Evolutionary conservation across 2,888 invertebrate species (phyloP), one percentile per base, ranked within the genome.

Genomic region (Ceraclea dissimilis): DNA sequence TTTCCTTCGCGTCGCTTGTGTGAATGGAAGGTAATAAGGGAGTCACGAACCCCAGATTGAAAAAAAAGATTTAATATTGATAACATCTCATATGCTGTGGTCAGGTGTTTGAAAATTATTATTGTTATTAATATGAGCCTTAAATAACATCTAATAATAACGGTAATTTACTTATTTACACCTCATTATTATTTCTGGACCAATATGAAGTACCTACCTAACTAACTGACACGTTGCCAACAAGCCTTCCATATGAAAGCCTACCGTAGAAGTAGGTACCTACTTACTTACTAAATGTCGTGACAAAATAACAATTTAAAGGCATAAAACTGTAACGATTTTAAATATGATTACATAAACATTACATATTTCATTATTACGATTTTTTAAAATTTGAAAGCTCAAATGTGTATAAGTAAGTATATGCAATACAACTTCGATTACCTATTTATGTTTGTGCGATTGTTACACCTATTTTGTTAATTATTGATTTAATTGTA

Each of bases 161-260:
- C n/a, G 39, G 39, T 39, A 39, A 39, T 39, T 39, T 39, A 39
- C 39, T 39, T 39, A 39, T 39, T 39, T 39, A 39, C 39, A 39
- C 39, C 39, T 39, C 39, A 13, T 39, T 39, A 39, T 39, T 39
- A 39, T 39, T 39, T 39, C 39, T 39, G 13, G 39, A 13, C 39
- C 16, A 13, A 13, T 39, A 39, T 39, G 4, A n/a, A 13, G 39
- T n/a, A 16, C 2, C 39, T 39, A 13, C 4, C 39, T 31, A 6
- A 11, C 31, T 31, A 6, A 8, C 31, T 6, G 31, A 6, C 31
- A 11, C 31, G 8, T 31, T 6, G 6, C 11, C 31, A 31, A 11
- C 31, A 6, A 31, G 31, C 31, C 8, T 11, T 31, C 31, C 11
- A 10, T 26, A 26, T 26, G 26, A 6, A 26, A 6, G 10, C 26